These are phyloP conservation scores for Phocoena phocoena DNA, from an alignment of 2,113 vertebrate species.

Conservation along the genomic window DNA sequence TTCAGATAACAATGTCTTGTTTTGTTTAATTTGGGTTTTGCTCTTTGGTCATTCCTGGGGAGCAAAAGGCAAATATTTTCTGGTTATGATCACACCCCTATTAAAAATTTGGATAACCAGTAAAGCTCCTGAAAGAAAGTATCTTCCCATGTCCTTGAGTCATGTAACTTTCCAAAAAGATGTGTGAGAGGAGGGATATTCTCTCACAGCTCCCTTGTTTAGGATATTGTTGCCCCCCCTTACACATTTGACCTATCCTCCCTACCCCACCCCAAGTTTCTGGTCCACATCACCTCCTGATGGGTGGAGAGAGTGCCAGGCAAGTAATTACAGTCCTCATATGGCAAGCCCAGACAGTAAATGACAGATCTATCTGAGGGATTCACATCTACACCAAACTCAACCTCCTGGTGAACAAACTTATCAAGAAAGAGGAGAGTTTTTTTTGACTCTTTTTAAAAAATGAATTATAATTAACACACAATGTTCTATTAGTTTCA, in stretches of 20 bases:
- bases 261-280: not conserved
- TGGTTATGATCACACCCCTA: not conserved
- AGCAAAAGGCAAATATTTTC: conserved; percentile 5
- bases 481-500: not conserved
- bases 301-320: not conserved
- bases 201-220: not conserved
- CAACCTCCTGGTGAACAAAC: not conserved
- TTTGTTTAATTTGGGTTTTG: not conserved
- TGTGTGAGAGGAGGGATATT: not conserved
- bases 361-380: not conserved
- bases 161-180: not conserved
- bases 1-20: not conserved
- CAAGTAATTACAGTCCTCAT: not conserved
- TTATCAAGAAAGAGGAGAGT: not conserved
- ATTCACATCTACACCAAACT: not conserved
- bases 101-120: not conserved
- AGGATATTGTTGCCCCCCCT: not conserved
- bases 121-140: not conserved
- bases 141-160: not conserved
- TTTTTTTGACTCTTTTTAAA: not conserved
- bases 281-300: not conserved
- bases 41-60: not conserved
- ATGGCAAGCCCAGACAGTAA: not conserved
- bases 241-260: not conserved
- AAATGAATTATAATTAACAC: not conserved